phyloP scores from a whole-genome alignment of 2,113 vertebrate genomes.

The Hydrochoerus hydrochaeris region DNA sequence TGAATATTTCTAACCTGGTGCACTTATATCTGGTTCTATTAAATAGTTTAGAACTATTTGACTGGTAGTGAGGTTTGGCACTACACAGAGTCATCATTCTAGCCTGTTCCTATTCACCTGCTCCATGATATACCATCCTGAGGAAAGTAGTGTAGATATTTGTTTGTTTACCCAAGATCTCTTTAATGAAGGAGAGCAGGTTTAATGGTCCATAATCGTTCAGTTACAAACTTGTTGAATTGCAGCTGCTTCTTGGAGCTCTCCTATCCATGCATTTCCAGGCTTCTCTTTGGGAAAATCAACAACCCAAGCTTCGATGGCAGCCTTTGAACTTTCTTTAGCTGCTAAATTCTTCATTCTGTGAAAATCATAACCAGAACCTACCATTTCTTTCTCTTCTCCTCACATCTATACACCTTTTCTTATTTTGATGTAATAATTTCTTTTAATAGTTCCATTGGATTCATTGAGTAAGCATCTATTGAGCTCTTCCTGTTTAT shows the following conservation, averaged over 20 bases:
- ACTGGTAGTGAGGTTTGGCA: not conserved
- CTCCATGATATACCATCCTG: not conserved
- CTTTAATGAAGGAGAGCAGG: not conserved
- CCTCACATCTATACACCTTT: not conserved
- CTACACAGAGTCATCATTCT: not conserved
- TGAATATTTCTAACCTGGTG: not conserved
- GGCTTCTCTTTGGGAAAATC: not conserved
- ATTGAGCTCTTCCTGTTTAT: not conserved
- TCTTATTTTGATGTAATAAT: not conserved
- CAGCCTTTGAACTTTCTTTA: not conserved
- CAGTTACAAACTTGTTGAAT: not conserved
- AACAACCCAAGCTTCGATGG: not conserved
- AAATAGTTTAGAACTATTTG: not conserved
- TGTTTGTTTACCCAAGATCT: not conserved
- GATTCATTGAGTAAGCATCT: not conserved
- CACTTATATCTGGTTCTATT: not conserved
- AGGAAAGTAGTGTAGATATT: not conserved
- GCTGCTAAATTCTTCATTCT: not conserved
- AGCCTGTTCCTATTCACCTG: not conserved
- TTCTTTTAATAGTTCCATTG: conserved; percentile 15
- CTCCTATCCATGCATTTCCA: not conserved
- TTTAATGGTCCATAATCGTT: not conserved
- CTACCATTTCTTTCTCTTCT: not conserved
- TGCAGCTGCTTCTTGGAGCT: not conserved
- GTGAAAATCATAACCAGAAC: not conserved